These are phyloP conservation scores for Oscheius sp. DNA, from an alignment of 2,888 invertebrate species.

Conservation along the genomic window DNA sequence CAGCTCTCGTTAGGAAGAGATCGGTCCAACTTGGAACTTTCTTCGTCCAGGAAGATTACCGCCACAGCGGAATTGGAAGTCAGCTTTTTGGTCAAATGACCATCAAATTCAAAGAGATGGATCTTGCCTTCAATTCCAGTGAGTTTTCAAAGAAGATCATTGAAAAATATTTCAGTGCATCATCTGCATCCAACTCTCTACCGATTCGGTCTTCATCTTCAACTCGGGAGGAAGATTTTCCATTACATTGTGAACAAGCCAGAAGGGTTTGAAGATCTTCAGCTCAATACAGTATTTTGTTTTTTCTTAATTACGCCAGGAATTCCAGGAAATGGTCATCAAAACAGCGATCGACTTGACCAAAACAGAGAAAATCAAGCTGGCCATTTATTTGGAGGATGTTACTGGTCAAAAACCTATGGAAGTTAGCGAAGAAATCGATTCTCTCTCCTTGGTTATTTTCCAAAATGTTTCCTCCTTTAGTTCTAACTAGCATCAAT, in stretches of 20 bases:
- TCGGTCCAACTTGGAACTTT: conserved; percentile 23
- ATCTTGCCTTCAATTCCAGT: conserved; percentile 14
- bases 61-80: conserved; percentile 37
- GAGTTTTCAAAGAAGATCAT: background rate
- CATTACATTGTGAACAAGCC: conserved; percentile 14
- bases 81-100: conserved; percentile 25
- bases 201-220: conserved; percentile 12
- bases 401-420: conserved; percentile 1
- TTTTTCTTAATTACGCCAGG: background rate
- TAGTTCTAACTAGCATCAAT: background rate
- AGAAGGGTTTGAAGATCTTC: conserved; percentile 14
- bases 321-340: background rate
- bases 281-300: background rate
- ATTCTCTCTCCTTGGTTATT: background rate
- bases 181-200: background rate
- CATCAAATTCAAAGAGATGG: background rate
- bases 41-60: conserved; percentile 36
- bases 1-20: background rate
- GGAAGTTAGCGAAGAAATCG: background rate
- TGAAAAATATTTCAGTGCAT: conserved; percentile 12
- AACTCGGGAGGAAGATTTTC: background rate
- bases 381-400: background rate
- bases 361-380: background rate
- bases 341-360: background rate
- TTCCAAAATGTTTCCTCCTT: background rate